phyloP scores from a whole-genome alignment of 2,797 vertebrate species.

The Columba guinea region DNA sequence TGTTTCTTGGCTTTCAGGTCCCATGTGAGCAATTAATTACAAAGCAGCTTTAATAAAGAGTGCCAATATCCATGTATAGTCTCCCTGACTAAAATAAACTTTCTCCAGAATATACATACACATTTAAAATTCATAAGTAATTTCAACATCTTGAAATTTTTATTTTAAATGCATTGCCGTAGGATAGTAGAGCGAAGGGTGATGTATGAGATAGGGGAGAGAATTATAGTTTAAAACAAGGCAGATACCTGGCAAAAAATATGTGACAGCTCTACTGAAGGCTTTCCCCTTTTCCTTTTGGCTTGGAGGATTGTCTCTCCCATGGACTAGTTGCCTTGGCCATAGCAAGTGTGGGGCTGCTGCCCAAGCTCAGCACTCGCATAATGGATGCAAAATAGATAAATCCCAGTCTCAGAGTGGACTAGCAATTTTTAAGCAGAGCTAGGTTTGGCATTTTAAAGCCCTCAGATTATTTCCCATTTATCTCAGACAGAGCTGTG shows the following conservation, averaged over 20 bases:
- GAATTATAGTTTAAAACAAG: neutral
- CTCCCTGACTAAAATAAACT: neutral
- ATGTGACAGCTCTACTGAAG: neutral
- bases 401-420: neutral
- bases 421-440: neutral
- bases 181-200: neutral
- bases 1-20: neutral
- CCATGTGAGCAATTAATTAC: neutral
- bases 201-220: neutral
- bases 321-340: neutral
- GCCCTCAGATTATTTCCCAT: neutral
- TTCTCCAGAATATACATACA: neutral
- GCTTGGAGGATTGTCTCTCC: neutral
- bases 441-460: neutral
- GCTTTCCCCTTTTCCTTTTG: neutral
- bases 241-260: neutral
- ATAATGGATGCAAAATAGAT: neutral
- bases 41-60: neutral
- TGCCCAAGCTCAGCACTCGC: neutral
- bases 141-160: neutral
- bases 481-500: neutral
- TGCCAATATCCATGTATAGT: fast-evolving
- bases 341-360: neutral
- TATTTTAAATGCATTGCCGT: neutral
- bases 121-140: neutral